A percentile compares a stretch with the other conserved stretches of the same genome.
phyloP scores from a whole-genome alignment of 2,797 vertebrate species.

The Craterocephalus amniculus region DNA sequence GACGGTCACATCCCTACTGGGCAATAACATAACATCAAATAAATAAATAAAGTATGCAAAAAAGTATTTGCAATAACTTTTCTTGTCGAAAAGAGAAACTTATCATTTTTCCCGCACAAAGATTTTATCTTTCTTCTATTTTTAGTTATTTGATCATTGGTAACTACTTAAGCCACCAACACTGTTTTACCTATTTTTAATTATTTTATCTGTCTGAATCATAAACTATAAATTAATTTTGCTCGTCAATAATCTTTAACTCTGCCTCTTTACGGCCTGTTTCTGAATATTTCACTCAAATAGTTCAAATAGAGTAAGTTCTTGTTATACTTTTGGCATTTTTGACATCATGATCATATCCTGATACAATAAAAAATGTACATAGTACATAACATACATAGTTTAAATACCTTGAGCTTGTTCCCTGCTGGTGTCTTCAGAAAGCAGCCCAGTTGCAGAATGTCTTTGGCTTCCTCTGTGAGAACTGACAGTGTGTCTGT shows the following conservation, averaged over 20 bases:
- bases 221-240: neutral
- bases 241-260: neutral
- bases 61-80: neutral
- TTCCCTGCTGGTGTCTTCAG: conserved; percentile 37
- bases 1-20: too few species aligned
- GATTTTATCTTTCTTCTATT: neutral
- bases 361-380: neutral
- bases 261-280: neutral
- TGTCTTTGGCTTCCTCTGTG: conserved; percentile 64
- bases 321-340: neutral
- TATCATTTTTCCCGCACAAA: neutral
- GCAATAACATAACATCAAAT: neutral
- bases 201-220: neutral
- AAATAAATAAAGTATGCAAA: neutral
- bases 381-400: conserved; percentile 5
- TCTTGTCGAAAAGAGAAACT: too few species aligned
- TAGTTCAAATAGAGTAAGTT: neutral
- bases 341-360: neutral
- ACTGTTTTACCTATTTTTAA: neutral
- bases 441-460: conserved; percentile 44
- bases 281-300: neutral
- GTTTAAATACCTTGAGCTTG: conserved; percentile 67
- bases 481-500: conserved; percentile 33
- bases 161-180: neutral
- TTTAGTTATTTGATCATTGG: neutral